Evolutionary conservation across 1,140 invertebrate genomes (phyloP), one percentile per base, ranked within the genome.

Genomic region (Drosophila funebris): DNA sequence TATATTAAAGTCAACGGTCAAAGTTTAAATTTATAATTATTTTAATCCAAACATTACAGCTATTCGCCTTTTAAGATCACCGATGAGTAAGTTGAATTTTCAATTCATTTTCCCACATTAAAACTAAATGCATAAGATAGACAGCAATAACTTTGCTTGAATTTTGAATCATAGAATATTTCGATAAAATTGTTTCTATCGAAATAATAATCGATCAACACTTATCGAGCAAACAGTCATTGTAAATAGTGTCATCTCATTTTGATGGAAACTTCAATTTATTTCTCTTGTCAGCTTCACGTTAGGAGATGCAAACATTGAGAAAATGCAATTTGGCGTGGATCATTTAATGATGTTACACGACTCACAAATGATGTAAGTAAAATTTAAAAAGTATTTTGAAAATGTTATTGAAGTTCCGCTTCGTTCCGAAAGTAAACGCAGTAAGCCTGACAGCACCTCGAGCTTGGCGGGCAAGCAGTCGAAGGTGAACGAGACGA

Each of bases 291-390:
- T 24, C 58, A 87, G 73, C 68, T 80, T 73, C 46, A 90, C 90
- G n/a, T 54, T 90, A 43, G 84, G 78, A 11, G 89, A 90, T 63
- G 70, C 81, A 27, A 85, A 90, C 31, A 90, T 83, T 24, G 84
- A 87, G 27, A 88, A 90, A 46, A 90, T 90, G 78, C 89, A 90
- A 56, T 90, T 87, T 44, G 89, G 90, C 24, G 82, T 90, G 5
- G 90, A 90, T 76, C 84, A 90, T 52, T 66, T 90, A 18, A 87
- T 90, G 72, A 87, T 79, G 76, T 53, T 88, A 44, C 83, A 88
- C 7, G 83, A 88, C 18, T 89, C 84, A 4, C 83, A 88, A 39
- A 89, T 83, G 64, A 89, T 89, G 83, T 88, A 76, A 74, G 84
- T 67, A 27, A 0, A 9, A 2, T 22, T 20, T 14, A 8, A 13